A percentile compares a stretch with the other conserved stretches of the same genome.
Conservation (phyloP, 1,140 invertebrate species). For the Solen grandis region DNA sequence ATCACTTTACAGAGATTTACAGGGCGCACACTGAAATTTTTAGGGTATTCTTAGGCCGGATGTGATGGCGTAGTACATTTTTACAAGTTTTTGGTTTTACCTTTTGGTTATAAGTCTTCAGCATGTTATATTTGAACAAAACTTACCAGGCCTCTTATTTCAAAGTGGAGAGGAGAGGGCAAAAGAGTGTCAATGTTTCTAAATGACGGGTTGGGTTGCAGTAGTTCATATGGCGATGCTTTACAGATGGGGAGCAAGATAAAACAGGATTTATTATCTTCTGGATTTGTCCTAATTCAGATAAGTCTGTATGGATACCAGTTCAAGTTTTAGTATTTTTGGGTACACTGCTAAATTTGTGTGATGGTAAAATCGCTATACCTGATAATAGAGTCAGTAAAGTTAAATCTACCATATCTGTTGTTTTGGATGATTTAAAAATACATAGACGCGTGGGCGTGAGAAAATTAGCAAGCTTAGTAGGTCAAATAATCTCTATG, state of each 20-base stretch:
- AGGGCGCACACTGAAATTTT: conserved; percentile 27
- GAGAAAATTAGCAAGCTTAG: conserved; percentile 1
- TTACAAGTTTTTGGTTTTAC: conserved; percentile 37
- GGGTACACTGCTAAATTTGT: too few species aligned
- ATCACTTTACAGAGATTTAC: conserved; percentile 12
- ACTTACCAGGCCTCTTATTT: conserved; percentile 19
- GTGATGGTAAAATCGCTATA: neutral
- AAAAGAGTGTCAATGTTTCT: conserved; percentile 19
- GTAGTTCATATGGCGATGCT: neutral
- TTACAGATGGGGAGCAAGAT: neutral
- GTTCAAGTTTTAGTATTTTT: neutral
- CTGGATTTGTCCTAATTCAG: neutral
- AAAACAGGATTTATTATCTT: neutral
- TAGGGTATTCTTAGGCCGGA: conserved; percentile 18
- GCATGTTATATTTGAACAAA: conserved; percentile 34
- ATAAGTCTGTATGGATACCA: neutral
- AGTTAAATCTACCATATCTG: neutral
- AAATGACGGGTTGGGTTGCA: conserved; percentile 9
- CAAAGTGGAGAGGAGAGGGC: conserved; percentile 26
- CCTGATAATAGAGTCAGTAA: neutral
- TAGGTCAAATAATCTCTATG: conserved; percentile 26
- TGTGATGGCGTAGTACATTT: neutral
- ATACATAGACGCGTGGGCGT: neutral
- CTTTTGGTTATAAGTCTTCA: conserved; percentile 9
- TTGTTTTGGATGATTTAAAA: neutral